phyloP scores from a whole-genome alignment of 2,113 vertebrate species.

The Xyliphius kryptos region DNA sequence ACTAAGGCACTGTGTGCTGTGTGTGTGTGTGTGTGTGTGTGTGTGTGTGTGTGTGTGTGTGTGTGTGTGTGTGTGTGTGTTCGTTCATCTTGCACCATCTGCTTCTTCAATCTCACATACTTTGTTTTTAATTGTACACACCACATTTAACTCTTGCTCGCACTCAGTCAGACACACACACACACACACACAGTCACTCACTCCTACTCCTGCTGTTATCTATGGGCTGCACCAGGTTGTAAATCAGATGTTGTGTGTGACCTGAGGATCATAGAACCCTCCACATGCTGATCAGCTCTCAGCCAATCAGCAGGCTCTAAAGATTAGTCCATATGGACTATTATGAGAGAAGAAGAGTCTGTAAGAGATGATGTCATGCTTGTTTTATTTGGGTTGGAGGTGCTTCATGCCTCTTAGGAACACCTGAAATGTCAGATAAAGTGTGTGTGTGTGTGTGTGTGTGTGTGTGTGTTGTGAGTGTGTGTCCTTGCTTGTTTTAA shows the following conservation, averaged over 20 bases:
- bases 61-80: slow-evolving; percentile 7
- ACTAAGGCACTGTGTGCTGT: not conserved
- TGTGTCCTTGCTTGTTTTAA: not conserved
- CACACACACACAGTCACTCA: slow-evolving; percentile 9
- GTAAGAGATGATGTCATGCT: slow-evolving; percentile 45
- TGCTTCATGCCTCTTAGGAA: slow-evolving; percentile 20
- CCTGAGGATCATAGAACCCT: slow-evolving; percentile 2
- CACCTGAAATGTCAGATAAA: slow-evolving; percentile 31
- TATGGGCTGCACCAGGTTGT: slow-evolving; percentile 3
- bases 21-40: slow-evolving; percentile 12
- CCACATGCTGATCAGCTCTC: not conserved
- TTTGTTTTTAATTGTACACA: not conserved
- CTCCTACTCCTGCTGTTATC: not conserved
- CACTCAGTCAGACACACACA: slow-evolving; percentile 8
- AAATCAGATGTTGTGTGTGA: slow-evolving; percentile 18
- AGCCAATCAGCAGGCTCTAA: slow-evolving; percentile 7
- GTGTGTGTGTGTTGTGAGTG: slow-evolving; percentile 2
- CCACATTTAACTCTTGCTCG: not conserved
- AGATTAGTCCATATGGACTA: not conserved
- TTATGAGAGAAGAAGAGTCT: slow-evolving; percentile 14
- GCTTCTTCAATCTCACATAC: not conserved
- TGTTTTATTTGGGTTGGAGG: slow-evolving; percentile 46
- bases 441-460: slow-evolving; percentile 10
- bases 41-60: slow-evolving; percentile 6
- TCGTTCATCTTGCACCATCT: not conserved